A percentile compares a stretch with the other conserved stretches of the same genome.
Conservation (phyloP, 2,113 vertebrate genomes). For the Equus quagga region DNA sequence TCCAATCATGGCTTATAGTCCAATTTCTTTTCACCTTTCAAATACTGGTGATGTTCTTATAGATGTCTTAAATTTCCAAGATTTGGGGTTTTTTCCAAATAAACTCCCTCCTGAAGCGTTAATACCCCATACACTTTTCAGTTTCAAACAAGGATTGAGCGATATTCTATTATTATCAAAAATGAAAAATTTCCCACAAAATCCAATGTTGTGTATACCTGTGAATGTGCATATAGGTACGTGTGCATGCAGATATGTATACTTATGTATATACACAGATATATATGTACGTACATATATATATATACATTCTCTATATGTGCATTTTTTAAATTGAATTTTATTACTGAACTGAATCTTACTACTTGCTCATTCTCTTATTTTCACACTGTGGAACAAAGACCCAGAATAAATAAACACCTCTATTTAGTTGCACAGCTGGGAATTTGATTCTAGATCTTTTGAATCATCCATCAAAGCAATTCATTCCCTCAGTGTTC, state of each 20-base stretch:
- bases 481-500: background rate
- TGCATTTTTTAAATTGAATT: background rate
- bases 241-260: background rate
- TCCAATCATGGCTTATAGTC: background rate
- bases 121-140: background rate
- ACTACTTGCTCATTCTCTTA: background rate
- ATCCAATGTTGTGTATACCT: background rate
- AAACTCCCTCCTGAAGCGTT: background rate
- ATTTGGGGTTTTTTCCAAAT: background rate
- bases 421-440: background rate
- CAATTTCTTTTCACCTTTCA: constrained; percentile 34
- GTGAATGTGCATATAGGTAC: background rate
- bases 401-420: background rate
- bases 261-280: background rate
- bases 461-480: background rate
- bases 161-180: background rate
- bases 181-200: background rate
- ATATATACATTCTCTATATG: background rate
- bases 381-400: background rate
- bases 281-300: background rate
- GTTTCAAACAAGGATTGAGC: constrained; percentile 23
- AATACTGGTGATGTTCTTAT: background rate
- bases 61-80: background rate
- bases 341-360: background rate
- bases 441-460: background rate